Percentiles rank a stretch among this genome's conserved stretches.
These are phyloP conservation scores for Cladopsammia gracilis DNA, from an alignment of 64 coral and sea anemone species.

Conservation along the genomic window DNA sequence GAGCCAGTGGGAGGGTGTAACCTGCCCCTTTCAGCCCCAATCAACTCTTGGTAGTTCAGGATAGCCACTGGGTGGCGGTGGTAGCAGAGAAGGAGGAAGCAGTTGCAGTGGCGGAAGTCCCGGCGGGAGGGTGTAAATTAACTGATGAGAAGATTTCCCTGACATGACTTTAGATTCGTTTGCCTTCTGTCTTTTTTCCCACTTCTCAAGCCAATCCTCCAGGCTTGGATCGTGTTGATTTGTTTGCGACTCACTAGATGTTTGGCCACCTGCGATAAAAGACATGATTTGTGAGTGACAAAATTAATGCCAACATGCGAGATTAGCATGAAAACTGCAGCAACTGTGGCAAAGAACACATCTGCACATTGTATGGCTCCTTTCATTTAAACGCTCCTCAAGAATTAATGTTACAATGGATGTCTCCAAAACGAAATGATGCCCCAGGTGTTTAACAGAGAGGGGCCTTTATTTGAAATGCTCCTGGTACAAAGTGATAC, in stretches of 20 bases:
- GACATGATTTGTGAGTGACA: not conserved
- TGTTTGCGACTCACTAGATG: not conserved
- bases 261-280: not conserved
- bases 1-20: no score
- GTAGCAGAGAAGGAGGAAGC: constrained; percentile 88
- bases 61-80: constrained; percentile 86
- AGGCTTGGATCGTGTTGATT: constrained; percentile 52
- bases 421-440: no score
- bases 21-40: constrained; percentile 71
- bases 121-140: constrained; percentile 65
- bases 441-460: no score
- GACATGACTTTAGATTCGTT: constrained; percentile 41
- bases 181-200: constrained; percentile 78
- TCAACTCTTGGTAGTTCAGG: constrained; percentile 67
- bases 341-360: not conserved
- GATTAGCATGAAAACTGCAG: not conserved
- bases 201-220: constrained; percentile 86
- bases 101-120: constrained; percentile 75
- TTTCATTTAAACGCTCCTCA: no score
- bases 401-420: no score
- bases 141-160: constrained; percentile 23
- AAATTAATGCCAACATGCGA: no score
- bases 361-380: not conserved
- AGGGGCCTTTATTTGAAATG: no score
- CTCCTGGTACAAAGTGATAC: no score